A percentile compares a stretch with the other conserved stretches of the same genome.
phyloP scores from a whole-genome alignment of 2,888 invertebrate species.

The Tetheella fluctuosa region DNA sequence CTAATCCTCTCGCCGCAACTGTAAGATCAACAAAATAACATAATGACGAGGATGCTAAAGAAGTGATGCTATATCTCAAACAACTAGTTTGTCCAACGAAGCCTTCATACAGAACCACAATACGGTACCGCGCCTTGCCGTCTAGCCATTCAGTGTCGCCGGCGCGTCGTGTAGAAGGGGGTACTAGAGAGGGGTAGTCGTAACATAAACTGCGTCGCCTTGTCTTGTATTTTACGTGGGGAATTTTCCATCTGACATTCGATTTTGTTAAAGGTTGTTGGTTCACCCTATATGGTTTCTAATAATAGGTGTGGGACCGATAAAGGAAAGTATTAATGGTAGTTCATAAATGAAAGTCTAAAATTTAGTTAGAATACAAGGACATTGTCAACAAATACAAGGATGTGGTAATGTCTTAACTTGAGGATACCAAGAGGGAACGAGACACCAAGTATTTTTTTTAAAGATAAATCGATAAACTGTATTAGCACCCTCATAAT shows the following conservation, averaged over 20 bases:
- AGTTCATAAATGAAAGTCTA: not conserved
- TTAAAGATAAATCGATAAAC: not conserved
- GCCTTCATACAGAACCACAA: conserved; percentile 47
- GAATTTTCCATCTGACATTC: conserved; percentile 32
- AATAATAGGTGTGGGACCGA: conserved; percentile 28
- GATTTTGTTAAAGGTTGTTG: conserved; percentile 33
- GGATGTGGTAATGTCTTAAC: not conserved
- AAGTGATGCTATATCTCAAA: conserved; percentile 30
- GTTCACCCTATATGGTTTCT: conserved; percentile 28
- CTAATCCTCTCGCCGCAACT: conserved; percentile 25
- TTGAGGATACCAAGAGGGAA: not conserved
- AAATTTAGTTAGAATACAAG: not conserved
- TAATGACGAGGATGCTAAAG: conserved; percentile 19
- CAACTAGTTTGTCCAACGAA: conserved; percentile 56
- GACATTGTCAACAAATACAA: not conserved
- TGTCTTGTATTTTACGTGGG: conserved; percentile 28
- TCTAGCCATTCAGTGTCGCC: conserved; percentile 66
- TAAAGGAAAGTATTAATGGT: not conserved
- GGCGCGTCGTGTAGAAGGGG: conserved; percentile 41
- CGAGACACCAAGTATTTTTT: not conserved
- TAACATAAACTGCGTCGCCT: conserved; percentile 17
- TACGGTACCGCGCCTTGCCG: conserved; percentile 61
- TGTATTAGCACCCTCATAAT: not conserved
- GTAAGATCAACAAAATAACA: conserved; percentile 40
- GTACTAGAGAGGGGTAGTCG: conserved; percentile 29